Conservation (phyloP, 2,113 vertebrate species). For the Bambusicola thoracicus region DNA sequence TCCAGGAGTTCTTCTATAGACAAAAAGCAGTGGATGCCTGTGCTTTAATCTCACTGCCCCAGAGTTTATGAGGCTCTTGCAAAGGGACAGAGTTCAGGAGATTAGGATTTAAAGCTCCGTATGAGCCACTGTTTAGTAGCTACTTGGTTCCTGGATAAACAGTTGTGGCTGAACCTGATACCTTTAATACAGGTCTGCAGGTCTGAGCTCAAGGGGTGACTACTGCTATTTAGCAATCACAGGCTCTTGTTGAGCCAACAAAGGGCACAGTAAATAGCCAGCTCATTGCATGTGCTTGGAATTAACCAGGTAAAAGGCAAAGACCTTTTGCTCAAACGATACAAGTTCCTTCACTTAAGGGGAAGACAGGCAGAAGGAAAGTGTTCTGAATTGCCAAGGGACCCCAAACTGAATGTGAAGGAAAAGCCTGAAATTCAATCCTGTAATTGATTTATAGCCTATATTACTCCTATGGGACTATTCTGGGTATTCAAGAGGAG, state of each 20-base stretch:
- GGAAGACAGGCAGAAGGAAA: background rate
- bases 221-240: background rate
- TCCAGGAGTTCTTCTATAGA: background rate
- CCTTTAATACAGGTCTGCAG: background rate
- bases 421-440: background rate
- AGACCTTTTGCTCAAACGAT: background rate
- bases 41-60: background rate
- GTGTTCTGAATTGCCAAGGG: background rate
- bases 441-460: conserved; percentile 3
- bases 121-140: background rate
- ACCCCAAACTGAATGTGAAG: background rate
- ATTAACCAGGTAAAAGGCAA: conserved; percentile 5
- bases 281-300: background rate
- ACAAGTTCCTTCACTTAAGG: background rate
- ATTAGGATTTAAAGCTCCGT: background rate
- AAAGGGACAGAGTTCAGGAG: background rate
- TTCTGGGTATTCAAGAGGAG: background rate
- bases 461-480: background rate
- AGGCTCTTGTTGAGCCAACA: background rate
- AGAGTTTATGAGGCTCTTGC: background rate
- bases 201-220: background rate
- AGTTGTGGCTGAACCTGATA: background rate
- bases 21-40: background rate
- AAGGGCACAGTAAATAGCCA: background rate
- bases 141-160: background rate